Evolutionary conservation across 2,797 vertebrate genomes (phyloP), one percentile per base, ranked within the genome.

Genomic region (Gymnocypris eckloni): DNA sequence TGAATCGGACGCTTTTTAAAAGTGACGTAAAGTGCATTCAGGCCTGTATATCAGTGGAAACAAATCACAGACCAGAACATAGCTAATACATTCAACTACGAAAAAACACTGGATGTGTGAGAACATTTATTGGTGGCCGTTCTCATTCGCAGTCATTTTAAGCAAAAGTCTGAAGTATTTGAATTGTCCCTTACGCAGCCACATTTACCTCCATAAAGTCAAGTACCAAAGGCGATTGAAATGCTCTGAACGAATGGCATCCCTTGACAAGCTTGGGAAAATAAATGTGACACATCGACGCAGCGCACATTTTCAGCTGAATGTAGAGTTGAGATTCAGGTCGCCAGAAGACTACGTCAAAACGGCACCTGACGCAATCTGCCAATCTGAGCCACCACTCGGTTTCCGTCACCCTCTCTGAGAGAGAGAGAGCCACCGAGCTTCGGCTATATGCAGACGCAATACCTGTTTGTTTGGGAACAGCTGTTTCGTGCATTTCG

Each of bases 311-410:
- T 76, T 12, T 67, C 6, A 16, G n/a, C 80, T 33, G 69, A 72
- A 56, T 72, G 52, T 28, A 45, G 39, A 56, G 37, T 28, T 20
- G 13, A 69, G 25, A 37, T 81, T 52, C 25, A 39, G 70, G 52
- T 80, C 28, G 6, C 41, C 10, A 13, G 9, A 48, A 66, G 41
- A 66, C 78, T 9, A 12, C 25, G 12, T 13, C 25, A 28, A 28
- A 64, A 45, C n/a, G 71, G 77, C 77, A 69, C 91, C 88, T 79
- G 86, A 90, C 92, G 90, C 93, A 93, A 88, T 96, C 97, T 99
- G 97, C 97, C 96, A 96, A 95, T 95, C 97, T 99, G 98, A 99
- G 98, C 98, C 98, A 97, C 95, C 95, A 95, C 81, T 28, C 90
- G 95, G 97, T 96, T 95, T 92, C 69, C 41, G n/a, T 59, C 67